phyloP scores from a whole-genome alignment of 2,888 invertebrate species.

The Machimus atricapillus region DNA sequence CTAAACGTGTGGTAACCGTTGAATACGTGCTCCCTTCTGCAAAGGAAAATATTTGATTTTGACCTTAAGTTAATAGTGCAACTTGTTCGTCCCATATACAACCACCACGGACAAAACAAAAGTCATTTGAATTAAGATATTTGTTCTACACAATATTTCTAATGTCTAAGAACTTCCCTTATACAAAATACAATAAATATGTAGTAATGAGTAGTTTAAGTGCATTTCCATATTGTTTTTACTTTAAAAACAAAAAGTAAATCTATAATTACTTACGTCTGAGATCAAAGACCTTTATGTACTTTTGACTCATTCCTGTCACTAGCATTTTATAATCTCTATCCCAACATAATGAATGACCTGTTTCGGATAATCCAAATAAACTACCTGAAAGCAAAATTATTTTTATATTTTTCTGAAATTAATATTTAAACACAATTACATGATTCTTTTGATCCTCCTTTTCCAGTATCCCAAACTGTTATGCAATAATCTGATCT shows the following conservation, averaged over 20 bases:
- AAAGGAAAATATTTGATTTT: slow-evolving; percentile 44
- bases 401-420: neutral
- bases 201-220: no score
- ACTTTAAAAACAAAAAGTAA: neutral
- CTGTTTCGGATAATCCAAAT: slow-evolving; percentile 82
- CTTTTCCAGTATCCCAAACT: slow-evolving; percentile 78
- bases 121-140: no score
- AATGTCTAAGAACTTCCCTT: no score
- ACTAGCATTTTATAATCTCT: slow-evolving; percentile 77
- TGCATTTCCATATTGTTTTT: no score
- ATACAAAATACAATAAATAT: no score
- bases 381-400: slow-evolving; percentile 64
- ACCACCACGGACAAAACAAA: no score
- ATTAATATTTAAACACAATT: neutral
- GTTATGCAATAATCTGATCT: slow-evolving; percentile 87
- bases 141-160: no score
- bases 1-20: slow-evolving; percentile 77
- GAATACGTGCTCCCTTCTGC: slow-evolving; percentile 68
- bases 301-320: slow-evolving; percentile 89
- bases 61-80: no score
- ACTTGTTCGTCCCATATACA: no score
- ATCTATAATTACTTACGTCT: slow-evolving; percentile 79
- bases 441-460: slow-evolving; percentile 57
- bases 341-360: slow-evolving; percentile 86
- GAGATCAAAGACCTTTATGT: slow-evolving; percentile 87